Evolutionary conservation across 1,140 invertebrate genomes (phyloP), one percentile per base, ranked within the genome.

Genomic region (Galleria mellonella): DNA sequence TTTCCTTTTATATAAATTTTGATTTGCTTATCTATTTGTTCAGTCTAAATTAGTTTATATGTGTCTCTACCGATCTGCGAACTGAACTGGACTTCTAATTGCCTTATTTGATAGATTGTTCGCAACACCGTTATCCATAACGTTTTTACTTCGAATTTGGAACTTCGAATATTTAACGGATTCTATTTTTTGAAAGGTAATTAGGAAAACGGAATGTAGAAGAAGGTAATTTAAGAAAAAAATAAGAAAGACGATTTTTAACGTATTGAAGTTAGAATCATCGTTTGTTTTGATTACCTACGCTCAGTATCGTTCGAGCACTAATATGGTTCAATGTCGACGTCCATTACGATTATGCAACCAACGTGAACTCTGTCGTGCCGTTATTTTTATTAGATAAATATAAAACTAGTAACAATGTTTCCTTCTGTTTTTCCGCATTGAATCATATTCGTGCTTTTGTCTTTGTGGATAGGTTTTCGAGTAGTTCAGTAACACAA

Each of bases 121-220:
- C 6, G 39, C 42, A 51, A 55, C 51, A 55, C 65, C 66, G 64
- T 75, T 75, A 55, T 33, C 58, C 47, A 53, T 77, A 83, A 79
- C 79, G 77, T 77, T 71, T 79, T 77, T 73, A 55, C 76, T 81
- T 83, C 76, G 72, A 78, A 77, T 81, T 81, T 53, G 35, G 72
- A 79, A 82, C 79, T 83, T 83, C 68, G 73, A 82, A 83, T 82
- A 72, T 74, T 71, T 83, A 83, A 83, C 79, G 77, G 79, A 74
- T 63, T 74, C 53, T 51, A 51, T 38, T n/a, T 70, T 76, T 75
- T 68, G 55, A 74, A 75, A 64, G 55, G 47, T 63, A 37, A 48
- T 61, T 37, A 45, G 51, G 35, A n/a, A n/a, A 32, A 13, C 37
- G 32, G 14, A 17, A 9, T 6, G 2, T 17, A 15, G n/a, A 0